A percentile compares a stretch with the other conserved stretches of the same genome.
Evolutionary conservation across 1,140 invertebrate species (phyloP).

Genomic region (Monomorium pharaonis): DNA sequence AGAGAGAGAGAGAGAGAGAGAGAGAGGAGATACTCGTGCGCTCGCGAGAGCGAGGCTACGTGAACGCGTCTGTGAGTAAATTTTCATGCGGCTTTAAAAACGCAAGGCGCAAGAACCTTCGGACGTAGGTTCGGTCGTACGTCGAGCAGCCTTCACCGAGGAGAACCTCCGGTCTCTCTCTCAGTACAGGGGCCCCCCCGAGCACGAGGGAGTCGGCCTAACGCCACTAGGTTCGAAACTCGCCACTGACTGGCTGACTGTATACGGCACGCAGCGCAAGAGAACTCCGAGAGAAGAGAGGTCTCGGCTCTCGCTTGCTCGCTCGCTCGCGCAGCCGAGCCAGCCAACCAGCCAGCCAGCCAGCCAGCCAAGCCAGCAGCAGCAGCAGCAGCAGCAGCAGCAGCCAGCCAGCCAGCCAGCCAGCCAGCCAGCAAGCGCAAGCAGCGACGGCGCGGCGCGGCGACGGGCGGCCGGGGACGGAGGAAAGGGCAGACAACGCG

Average conservation of each 20-base stretch:
- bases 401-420: slow-evolving; percentile 19
- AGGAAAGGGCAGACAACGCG: slow-evolving; percentile 49
- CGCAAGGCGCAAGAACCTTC: not conserved
- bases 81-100: slow-evolving; percentile 37
- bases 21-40: slow-evolving; percentile 11
- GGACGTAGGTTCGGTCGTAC: slow-evolving; percentile 14
- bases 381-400: not conserved
- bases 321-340: not conserved
- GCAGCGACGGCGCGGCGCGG: slow-evolving; percentile 55
- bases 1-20: slow-evolving; percentile 3
- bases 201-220: slow-evolving; percentile 64
- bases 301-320: slow-evolving; percentile 48
- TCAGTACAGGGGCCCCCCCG: slow-evolving; percentile 61
- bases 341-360: slow-evolving; percentile 50
- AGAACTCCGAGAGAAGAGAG: slow-evolving; percentile 47
- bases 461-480: slow-evolving; percentile 26
- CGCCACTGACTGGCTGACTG: slow-evolving; percentile 71
- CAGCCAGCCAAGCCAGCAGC: slow-evolving; percentile 19
- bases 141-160: slow-evolving; percentile 52
- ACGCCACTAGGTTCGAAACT: slow-evolving; percentile 72
- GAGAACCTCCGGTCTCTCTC: slow-evolving; percentile 47
- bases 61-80: slow-evolving; percentile 29
- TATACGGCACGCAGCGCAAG: slow-evolving; percentile 72
- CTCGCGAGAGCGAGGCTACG: not conserved
- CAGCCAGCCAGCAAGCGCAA: slow-evolving; percentile 52